Evolutionary conservation across 92 coral and sea anemone species (phyloP), one percentile per base, ranked within the genome.

Genomic region (Phenganax marumi): DNA sequence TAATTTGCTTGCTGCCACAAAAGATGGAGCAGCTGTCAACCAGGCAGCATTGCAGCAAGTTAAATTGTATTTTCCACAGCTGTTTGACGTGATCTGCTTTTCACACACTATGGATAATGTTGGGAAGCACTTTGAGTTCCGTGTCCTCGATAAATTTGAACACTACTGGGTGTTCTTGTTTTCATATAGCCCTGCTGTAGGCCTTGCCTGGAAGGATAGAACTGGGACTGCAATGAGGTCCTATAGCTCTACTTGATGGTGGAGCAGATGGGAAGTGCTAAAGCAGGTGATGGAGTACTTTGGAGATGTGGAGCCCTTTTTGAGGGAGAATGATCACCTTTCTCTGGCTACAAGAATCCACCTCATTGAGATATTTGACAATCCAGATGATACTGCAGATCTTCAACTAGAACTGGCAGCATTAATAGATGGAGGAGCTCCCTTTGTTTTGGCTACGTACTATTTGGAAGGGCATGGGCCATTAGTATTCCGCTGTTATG

Each of bases 331-430:
- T 72, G 84, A 79, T 79, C 64, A 86, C 62, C 89, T 86, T 80
- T 81, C 79, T 85, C 87, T 83, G 39, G 81, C 89, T 55, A 74
- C 87, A 33, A 75, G 50, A 3, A 66, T 85, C 70, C 88, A 84
- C 60, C 85, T 90, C 53, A 84, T 87, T 86, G 87, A 87, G 39
- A 87, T 90, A 73, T 87, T 87, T 76, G 87, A 87, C 64, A 86
- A 86, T 84, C 89, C 39, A 65, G 84, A 87, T 50, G 84, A 81
- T 73, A 86, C 89, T 74, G 47, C 69, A 72, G 88, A 87, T 60
- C 85, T 87, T 26, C 85, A 81, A 69, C 43, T 87, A 60, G 90
- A 87, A 77, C 90, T 87, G 49, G n/a, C n/a, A n/a, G n/a, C n/a
- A n/a, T n/a, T n/a, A n/a, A n/a, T n/a, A n/a, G n/a, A n/a, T n/a